Evolutionary conservation across 37 sponge, comb jelly and placozoan genomes (phyloP).

Genomic region (Beroe forskalii): DNA sequence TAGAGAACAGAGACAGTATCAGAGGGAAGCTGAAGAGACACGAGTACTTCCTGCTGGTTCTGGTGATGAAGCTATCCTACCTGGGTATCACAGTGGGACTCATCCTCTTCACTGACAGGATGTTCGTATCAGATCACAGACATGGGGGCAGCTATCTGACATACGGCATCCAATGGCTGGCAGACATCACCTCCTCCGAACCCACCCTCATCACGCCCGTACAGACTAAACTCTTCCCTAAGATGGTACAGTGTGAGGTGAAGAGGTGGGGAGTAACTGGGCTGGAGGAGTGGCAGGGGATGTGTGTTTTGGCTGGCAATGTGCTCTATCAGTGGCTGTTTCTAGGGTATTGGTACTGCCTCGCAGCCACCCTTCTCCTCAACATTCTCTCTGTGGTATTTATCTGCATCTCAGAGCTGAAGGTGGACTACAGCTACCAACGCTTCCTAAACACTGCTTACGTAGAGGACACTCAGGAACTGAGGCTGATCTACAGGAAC

Average conservation of each 20-base stretch:
- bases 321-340: conserved; percentile 31
- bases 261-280: conserved; percentile 18
- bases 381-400: not conserved
- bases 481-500: not conserved
- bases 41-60: not conserved
- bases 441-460: not conserved
- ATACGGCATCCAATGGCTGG: not conserved
- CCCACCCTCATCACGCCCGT: not conserved
- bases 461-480: not conserved
- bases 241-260: conserved; percentile 43
- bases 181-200: not conserved
- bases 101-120: not conserved
- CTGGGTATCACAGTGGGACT: conserved; percentile 20
- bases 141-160: not conserved
- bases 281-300: conserved; percentile 32
- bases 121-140: not conserved
- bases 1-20: not conserved
- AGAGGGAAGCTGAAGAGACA: not conserved
- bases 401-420: not conserved
- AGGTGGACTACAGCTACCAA: not conserved
- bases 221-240: conserved; percentile 6
- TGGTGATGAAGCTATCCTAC: not conserved
- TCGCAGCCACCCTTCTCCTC: not conserved
- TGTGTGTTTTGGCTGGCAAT: conserved; percentile 44
- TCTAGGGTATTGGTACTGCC: not conserved